Base-by-base conservation (phyloP, 2,113 vertebrate genomes). In the Hydrochoerus hydrochaeris region DNA sequence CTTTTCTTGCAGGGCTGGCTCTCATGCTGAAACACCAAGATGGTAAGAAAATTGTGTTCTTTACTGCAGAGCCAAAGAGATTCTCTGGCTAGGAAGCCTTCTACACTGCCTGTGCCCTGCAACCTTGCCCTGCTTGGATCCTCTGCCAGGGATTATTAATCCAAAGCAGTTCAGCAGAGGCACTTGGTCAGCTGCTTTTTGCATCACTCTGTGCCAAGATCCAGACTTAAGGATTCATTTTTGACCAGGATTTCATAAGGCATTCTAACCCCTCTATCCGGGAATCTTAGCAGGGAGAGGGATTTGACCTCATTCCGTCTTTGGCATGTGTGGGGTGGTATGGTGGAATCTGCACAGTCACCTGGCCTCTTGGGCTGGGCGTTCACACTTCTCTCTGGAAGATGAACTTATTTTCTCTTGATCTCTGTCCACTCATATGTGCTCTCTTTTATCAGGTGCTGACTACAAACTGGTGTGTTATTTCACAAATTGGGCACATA, bases 381-480 rank as follows among this genome's bases (percentile, higher is more conserved):
- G 9, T 57, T 78, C 60, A 28, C 9, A 9, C 52, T 11, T 5
- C 46, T 35, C 38, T 30, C 26, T 12, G 63, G 67, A 57, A 92
- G 3, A 71, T 22, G 62, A 54, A 10, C 7, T 0, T 3, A 7
- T 8, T 13, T 46, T 85, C 3, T 52, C 38, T 84, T 46, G 75
- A 41, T 52, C 41, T 92, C 22, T 85, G 67, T 38, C 44, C 24
- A 28, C 62, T 90, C n/a, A 91, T 4, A 28, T 9, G 22, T 85
- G 69, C 52, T 83, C 22, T 97, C 22, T 38, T 81, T 94, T 77
- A 49, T 35, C 95, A 99, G 98, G 97, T 17, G 89, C 97, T 49
- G 88, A 98, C 87, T 96, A 97, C 91, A 98, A 98, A 80, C 95
- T 99, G 94, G 98, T 99, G 52, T 99, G 99, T 92, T 99, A 99